Percentiles rank a stretch among this genome's conserved stretches.
These are phyloP conservation scores for Lottia gigantea DNA, from an alignment of 2,888 invertebrate species.

Conservation along the genomic window DNA sequence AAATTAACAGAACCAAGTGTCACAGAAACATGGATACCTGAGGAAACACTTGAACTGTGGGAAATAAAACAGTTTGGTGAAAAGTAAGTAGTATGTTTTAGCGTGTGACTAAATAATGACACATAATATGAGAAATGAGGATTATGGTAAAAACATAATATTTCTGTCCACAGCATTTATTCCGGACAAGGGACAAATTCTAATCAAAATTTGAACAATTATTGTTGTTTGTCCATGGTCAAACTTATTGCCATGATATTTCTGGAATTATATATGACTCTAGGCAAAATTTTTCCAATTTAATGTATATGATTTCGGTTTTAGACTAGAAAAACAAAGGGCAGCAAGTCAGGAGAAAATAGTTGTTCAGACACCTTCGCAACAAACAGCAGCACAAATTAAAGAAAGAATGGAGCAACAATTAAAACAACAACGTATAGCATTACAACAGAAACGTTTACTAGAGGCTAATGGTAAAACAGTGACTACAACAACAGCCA, in stretches of 20 bases:
- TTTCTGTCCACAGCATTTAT: too few relatives aligned
- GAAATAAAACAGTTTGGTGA: constrained; percentile 78
- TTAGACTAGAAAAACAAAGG: constrained; percentile 66
- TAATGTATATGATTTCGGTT: background rate
- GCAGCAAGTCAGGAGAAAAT: constrained; percentile 67
- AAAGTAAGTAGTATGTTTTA: constrained; percentile 52
- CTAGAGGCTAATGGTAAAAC: constrained; percentile 47
- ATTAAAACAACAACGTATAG: constrained; percentile 85
- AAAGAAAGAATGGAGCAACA: constrained; percentile 91
- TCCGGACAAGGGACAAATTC: too few relatives aligned
- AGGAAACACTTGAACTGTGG: constrained; percentile 95
- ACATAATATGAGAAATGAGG: too few relatives aligned
- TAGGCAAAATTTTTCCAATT: too few relatives aligned
- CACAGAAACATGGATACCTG: constrained; percentile 94
- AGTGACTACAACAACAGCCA: constrained; percentile 18
- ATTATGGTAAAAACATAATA: too few relatives aligned
- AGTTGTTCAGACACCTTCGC: constrained; percentile 37
- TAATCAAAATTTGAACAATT: too few relatives aligned
- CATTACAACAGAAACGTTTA: constrained; percentile 85
- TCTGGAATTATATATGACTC: too few relatives aligned
- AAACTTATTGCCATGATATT: too few relatives aligned
- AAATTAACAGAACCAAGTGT: constrained; percentile 95
- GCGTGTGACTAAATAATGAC: too few relatives aligned
- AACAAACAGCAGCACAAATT: constrained; percentile 65
- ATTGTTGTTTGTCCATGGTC: too few relatives aligned